phyloP scores from a whole-genome alignment of 1,140 invertebrate species.

The Tenebrio molitor region DNA sequence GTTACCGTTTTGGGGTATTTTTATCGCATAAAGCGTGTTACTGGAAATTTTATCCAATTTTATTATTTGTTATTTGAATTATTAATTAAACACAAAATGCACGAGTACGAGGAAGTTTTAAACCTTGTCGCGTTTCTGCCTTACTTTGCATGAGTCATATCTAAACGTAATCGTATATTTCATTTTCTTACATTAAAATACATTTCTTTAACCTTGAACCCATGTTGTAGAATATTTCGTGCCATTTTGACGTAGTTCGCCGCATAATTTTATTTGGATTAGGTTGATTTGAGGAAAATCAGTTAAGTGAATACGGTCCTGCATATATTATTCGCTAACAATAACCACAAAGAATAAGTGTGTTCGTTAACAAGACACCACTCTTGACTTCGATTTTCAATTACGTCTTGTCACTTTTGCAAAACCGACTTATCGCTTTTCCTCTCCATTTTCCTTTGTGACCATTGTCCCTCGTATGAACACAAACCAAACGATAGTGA shows the following conservation, averaged over 20 bases:
- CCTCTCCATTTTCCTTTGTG: conserved; percentile 23
- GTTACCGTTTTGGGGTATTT: no score
- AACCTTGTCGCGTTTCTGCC: no score
- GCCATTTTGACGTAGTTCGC: conserved; percentile 18
- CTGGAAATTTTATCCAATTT: no score
- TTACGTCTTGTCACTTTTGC: conserved; percentile 3
- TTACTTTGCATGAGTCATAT: conserved; percentile 34
- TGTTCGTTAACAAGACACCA: neutral
- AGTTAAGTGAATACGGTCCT: conserved; percentile 7
- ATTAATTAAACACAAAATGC: no score
- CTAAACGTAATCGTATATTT: conserved; percentile 28
- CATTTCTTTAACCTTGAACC: conserved; percentile 30
- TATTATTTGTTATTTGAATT: no score
- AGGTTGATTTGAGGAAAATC: neutral
- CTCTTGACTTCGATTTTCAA: conserved; percentile 1
- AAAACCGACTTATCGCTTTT: neutral
- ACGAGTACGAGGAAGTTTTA: no score
- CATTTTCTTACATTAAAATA: conserved; percentile 27
- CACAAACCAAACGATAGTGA: conserved; percentile 39
- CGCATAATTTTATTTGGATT: conserved; percentile 35
- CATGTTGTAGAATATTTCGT: conserved; percentile 13
- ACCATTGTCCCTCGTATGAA: conserved; percentile 22
- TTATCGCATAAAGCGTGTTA: no score
- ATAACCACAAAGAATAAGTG: no score
- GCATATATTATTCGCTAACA: neutral